Base-by-base conservation (phyloP, 2,113 vertebrate genomes). In the Perognathus longimembris region DNA sequence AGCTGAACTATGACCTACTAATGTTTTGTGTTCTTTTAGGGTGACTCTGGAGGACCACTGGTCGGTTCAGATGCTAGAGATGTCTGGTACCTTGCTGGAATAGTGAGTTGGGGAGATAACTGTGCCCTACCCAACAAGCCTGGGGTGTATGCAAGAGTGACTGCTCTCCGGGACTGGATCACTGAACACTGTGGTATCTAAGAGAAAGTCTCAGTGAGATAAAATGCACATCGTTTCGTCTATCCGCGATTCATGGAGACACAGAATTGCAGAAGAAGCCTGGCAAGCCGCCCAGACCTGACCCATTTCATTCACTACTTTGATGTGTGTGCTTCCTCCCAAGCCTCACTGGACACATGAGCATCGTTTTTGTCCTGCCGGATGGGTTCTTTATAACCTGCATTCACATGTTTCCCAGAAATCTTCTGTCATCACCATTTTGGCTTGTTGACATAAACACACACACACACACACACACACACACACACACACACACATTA, bases 1-100 rank as follows among this genome's bases (percentile, higher is more conserved):
- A 94, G 82, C 70, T 82, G 71, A 87, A 82, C 80, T 4, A 38
- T 38, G 83, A 93, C 71, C 57, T 69, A 67, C 32, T 74, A 73
- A 67, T 88, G 10, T 63, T 28, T 87, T 8, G 9, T 79, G 91
- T 45, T 73, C 42, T 75, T 18, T 82, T 77, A 99, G 98, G 98
- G 98, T 10, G 98, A 99, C 85, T 99, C 98, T 0, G 98, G 98
- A 89, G 98, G 98, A 73, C 98, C 98, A 22, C 54, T 99, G 90
- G 98, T 98, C 61, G 97, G 98, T 78, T 70, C 97, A 66, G 97
- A 98, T 96, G 78, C 85, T 54, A 95, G 96, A 93, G 96, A 95
- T 71, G 96, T 97, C 24, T 99, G 98, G 98, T 95, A 98, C 69
- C 98, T 98, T 84, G 97, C 96, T 59, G 98, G 98, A 57, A 91